Percentiles rank a stretch among this genome's conserved stretches.
Conservation (phyloP, 2,888 invertebrate species). For the Flabesymbios commensalis region DNA sequence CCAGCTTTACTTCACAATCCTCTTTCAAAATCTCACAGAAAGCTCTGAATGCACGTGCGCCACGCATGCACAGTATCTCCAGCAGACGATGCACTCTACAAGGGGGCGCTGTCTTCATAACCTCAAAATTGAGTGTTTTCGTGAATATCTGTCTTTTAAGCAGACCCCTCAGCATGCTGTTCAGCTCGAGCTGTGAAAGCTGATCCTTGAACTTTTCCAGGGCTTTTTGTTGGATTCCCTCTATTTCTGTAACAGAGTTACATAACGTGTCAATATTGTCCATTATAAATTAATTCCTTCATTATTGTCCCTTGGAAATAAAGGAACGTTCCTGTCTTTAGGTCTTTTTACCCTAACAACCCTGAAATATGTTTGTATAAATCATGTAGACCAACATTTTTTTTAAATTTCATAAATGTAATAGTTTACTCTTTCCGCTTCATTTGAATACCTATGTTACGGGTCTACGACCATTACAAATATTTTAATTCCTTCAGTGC, state of each 20-base stretch:
- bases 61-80: conserved; percentile 28
- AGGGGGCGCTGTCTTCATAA: conserved; percentile 30
- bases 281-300: too few species aligned
- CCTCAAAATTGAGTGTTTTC: conserved; percentile 35
- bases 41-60: conserved; percentile 27
- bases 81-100: conserved; percentile 28
- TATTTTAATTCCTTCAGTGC: too few species aligned
- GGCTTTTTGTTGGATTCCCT: conserved; percentile 18
- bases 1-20: conserved; percentile 23
- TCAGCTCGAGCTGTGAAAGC: conserved; percentile 24
- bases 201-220: conserved; percentile 22
- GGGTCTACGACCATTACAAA: too few species aligned
- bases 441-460: too few species aligned
- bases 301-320: too few species aligned
- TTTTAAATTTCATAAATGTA: too few species aligned
- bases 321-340: too few species aligned
- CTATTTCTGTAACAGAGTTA: conserved; percentile 29
- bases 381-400: too few species aligned
- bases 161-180: conserved; percentile 31
- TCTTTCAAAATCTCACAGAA: conserved; percentile 33
- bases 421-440: too few species aligned
- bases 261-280: too few species aligned
- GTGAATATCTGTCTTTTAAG: conserved; percentile 28
- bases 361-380: too few species aligned
- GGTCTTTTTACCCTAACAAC: too few species aligned